Conservation (phyloP, 2,888 invertebrate genomes). For the Diogma glabrata region DNA sequence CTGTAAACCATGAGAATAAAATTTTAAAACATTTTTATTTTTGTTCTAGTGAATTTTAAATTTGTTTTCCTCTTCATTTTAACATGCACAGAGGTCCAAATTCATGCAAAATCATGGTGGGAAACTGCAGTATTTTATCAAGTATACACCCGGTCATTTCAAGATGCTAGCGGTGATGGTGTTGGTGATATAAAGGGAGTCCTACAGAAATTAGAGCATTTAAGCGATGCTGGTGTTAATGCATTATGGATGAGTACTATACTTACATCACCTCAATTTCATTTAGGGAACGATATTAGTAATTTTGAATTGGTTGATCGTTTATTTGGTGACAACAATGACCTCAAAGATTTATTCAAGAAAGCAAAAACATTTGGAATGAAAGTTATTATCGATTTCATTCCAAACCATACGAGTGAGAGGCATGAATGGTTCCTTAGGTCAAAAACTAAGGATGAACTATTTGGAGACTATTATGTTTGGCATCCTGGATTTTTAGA, state of each 20-base stretch:
- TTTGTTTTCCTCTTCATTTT: too few species aligned
- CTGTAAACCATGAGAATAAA: too few species aligned
- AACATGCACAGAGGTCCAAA: neutral
- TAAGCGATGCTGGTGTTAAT: slow-evolving; percentile 42
- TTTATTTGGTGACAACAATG: slow-evolving; percentile 44
- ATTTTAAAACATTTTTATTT: too few species aligned
- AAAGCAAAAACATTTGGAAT: slow-evolving; percentile 34
- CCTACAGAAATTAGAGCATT: slow-evolving; percentile 40
- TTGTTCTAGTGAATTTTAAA: too few species aligned
- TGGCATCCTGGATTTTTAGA: slow-evolving; percentile 39
- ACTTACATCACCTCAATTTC: slow-evolving; percentile 48
- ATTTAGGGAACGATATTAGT: slow-evolving; percentile 54
- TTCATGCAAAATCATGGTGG: slow-evolving; percentile 30
- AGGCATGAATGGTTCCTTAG: slow-evolving; percentile 54
- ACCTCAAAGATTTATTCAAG: slow-evolving; percentile 38
- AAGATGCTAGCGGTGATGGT: slow-evolving; percentile 67
- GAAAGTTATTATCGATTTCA: slow-evolving; percentile 39
- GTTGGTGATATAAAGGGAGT: slow-evolving; percentile 48
- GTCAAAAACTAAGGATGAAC: slow-evolving; percentile 43
- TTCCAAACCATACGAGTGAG: slow-evolving; percentile 39
- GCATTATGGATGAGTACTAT: slow-evolving; percentile 53
- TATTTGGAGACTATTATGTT: slow-evolving; percentile 57
- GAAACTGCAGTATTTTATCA: slow-evolving; percentile 52
- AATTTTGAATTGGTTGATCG: slow-evolving; percentile 45
- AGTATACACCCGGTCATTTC: slow-evolving; percentile 67